phyloP scores from a whole-genome alignment of 2,113 vertebrate species.

The Bagarius yarrelli region DNA sequence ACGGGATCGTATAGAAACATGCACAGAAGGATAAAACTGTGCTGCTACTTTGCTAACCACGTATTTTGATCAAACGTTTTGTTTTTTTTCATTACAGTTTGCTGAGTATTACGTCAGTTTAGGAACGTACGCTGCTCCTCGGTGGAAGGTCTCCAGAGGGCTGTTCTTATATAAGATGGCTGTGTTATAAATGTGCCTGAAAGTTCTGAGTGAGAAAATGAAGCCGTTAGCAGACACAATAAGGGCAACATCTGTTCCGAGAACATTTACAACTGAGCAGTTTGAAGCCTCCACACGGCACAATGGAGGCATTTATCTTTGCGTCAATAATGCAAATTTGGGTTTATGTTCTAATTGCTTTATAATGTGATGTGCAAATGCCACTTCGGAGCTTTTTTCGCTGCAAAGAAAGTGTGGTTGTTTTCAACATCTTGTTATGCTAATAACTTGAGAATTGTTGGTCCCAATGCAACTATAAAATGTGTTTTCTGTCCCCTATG shows the following conservation, averaged over 20 bases:
- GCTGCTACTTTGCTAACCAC: not conserved
- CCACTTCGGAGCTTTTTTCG: not conserved
- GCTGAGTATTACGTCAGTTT: not conserved
- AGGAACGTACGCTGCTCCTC: not conserved
- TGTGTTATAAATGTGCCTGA: not conserved
- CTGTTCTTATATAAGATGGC: not conserved
- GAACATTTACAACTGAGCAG: conserved; percentile 22
- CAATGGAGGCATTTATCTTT: conserved; percentile 38
- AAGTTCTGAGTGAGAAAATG: conserved; percentile 10
- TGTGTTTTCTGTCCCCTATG: not conserved
- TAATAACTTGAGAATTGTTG: not conserved
- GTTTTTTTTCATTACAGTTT: too few relatives aligned
- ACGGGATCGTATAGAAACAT: not conserved
- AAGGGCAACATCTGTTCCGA: conserved; percentile 40
- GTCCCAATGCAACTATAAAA: not conserved
- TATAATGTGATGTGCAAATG: conserved; percentile 18
- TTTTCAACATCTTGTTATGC: not conserved
- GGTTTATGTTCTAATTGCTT: conserved; percentile 25
- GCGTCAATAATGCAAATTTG: conserved; percentile 44
- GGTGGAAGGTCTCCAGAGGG: not conserved
- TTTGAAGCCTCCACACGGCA: conserved; percentile 9
- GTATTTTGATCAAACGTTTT: not conserved
- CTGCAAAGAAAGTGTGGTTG: not conserved
- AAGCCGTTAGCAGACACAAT: conserved; percentile 32
- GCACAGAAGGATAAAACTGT: not conserved